Base-by-base conservation (phyloP, 1,140 invertebrate genomes). In the Subanguina moxae region DNA sequence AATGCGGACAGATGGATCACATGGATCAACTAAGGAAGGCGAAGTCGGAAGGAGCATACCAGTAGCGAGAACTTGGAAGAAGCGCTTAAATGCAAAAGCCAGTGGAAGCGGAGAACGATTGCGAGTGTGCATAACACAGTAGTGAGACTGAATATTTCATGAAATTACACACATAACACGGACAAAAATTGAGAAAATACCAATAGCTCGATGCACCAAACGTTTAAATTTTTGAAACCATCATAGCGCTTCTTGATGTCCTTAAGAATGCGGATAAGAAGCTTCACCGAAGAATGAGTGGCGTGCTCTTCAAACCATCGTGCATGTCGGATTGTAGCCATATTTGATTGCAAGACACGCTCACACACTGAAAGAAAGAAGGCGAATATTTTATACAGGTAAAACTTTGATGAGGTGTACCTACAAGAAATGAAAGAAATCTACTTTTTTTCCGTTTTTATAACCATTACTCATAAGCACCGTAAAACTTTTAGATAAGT, bases 271-370 rank as follows among this genome's bases (percentile, higher is more conserved):
- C 94, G 87, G 73, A 97, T 94, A 0, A 98, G 84, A 15, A 94
- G 91, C 86, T 96, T 97, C 59, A 97, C 93, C 32, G 92, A 92
- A 1, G 94, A 94, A 84, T 97, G 93, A 83, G 92, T 92, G 7
- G 92, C 93, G 84, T 95, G 95, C 85, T 97, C 94, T 83, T 98
- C 94, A 84, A 97, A 97, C 94, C 94, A 97, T 1, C 93, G 88
- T 42, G 91, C 86, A 83, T 97, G 94, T 65, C 93, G 86, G 56
- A 97, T 94, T 0, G 93, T 92, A 1, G 92, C 91, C 73, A 96
- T 85, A 84, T 96, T 92, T 48, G 90, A 88, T 84, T 90, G 88
- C 83, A 93, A 88, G 30, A 91, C 86, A 84, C 92, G 91, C 64
- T 88, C 88, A 76, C 93, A 90, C 82, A 94, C 86, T 86, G 67